Evolutionary conservation across 2,113 vertebrate species (phyloP).

Genomic region (Notarius lentiginosus): DNA sequence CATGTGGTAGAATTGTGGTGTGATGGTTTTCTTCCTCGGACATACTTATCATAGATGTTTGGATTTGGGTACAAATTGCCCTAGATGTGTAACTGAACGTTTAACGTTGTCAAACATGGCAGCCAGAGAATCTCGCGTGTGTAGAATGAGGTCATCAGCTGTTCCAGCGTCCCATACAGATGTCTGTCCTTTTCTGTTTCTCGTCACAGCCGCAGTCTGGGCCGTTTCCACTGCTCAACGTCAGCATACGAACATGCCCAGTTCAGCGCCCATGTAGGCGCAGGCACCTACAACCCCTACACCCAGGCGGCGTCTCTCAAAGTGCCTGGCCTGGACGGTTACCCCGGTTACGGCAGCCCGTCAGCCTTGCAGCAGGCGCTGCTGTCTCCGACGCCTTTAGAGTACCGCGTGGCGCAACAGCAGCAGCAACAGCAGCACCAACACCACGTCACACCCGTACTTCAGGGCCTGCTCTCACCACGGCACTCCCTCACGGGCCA

Average conservation of each 20-base stretch:
- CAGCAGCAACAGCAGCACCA: constrained; percentile 82
- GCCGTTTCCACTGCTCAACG: constrained; percentile 80
- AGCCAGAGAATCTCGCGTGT: neutral
- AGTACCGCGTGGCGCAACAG: constrained; percentile 86
- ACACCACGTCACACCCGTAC: constrained; percentile 85
- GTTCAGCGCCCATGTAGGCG: constrained; percentile 83
- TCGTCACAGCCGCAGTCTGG: constrained; percentile 75
- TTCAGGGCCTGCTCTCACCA: constrained; percentile 95
- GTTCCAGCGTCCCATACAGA: neutral
- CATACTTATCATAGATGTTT: neutral
- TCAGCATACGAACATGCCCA: constrained; percentile 89
- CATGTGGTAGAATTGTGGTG: neutral
- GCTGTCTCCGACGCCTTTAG: constrained; percentile 89
- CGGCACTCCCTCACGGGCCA: constrained; percentile 94
- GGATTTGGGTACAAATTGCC: neutral
- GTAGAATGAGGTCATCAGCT: neutral
- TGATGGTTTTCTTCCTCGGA: neutral
- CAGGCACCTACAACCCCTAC: constrained; percentile 74
- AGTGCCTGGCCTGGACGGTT: constrained; percentile 77
- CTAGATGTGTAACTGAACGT: neutral
- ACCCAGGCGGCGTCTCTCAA: constrained; percentile 79
- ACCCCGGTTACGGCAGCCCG: constrained; percentile 75
- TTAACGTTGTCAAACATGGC: neutral
- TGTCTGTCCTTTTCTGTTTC: neutral
- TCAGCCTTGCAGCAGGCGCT: constrained; percentile 95